Conservation (phyloP, 2,888 invertebrate species). For the Aphelenchoides bicaudatus region DNA sequence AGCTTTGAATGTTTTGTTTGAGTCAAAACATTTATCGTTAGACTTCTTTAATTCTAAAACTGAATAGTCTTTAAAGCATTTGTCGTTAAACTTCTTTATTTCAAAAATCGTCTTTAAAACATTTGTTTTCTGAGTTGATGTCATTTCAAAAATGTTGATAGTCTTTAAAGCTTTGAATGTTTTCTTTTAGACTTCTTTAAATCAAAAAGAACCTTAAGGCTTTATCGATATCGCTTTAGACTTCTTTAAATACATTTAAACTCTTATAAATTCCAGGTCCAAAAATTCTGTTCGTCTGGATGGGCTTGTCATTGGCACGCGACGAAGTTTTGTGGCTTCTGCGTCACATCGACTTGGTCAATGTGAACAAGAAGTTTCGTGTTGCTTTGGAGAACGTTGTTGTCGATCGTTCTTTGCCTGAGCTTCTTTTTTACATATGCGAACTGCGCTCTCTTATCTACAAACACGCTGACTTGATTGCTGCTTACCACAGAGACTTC, state of each 20-base stretch:
- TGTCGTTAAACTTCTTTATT: no score
- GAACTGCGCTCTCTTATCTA: conserved; percentile 79
- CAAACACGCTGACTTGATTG: conserved; percentile 93
- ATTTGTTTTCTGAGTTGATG: no score
- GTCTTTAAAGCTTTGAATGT: not conserved
- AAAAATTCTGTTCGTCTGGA: conserved; percentile 85
- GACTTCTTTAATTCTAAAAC: not conserved
- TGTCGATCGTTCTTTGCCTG: conserved; percentile 75
- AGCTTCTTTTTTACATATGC: conserved; percentile 94
- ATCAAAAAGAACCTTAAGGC: not conserved
- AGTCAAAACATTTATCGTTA: no score
- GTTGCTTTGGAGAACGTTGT: conserved; percentile 30
- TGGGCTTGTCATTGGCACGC: conserved; percentile 87
- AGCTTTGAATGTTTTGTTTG: not conserved
- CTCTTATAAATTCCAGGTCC: conserved; percentile 69
- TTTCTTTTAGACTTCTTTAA: not conserved
- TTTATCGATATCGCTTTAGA: no score
- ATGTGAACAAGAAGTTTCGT: conserved; percentile 30
- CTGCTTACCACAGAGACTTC: conserved; percentile 75
- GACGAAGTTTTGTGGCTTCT: conserved; percentile 95
- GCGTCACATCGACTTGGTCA: conserved; percentile 81
- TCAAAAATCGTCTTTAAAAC: no score
- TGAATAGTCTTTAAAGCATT: no score
- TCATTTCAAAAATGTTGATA: not conserved
- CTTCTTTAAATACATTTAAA: no score